Evolutionary conservation across 1,140 invertebrate species (phyloP).

Genomic region (Listronotus bonariensis): DNA sequence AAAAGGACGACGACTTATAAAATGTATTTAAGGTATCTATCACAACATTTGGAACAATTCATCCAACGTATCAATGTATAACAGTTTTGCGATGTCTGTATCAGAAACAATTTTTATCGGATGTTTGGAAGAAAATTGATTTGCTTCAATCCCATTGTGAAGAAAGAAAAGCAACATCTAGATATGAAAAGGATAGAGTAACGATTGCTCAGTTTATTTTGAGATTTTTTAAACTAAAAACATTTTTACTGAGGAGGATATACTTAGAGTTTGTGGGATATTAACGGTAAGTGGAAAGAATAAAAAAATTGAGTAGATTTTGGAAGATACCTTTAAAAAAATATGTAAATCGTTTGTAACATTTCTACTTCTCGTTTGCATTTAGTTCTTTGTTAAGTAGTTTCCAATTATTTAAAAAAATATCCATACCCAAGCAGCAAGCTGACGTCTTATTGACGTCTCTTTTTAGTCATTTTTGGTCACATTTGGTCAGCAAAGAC

Average conservation of each 20-base stretch:
- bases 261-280: conserved; percentile 76
- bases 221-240: conserved; percentile 70
- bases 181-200: conserved; percentile 66
- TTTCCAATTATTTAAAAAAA: too few relatives aligned
- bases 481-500: too few relatives aligned
- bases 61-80: conserved; percentile 76
- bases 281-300: conserved; percentile 64
- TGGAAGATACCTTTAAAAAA: too few relatives aligned
- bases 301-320: too few relatives aligned
- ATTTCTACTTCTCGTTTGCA: too few relatives aligned
- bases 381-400: too few relatives aligned
- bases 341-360: too few relatives aligned
- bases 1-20: too few relatives aligned
- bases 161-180: conserved; percentile 60
- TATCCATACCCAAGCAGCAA: too few relatives aligned
- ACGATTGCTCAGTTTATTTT: conserved; percentile 67
- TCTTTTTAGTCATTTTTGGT: too few relatives aligned
- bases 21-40: conserved; percentile 67
- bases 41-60: conserved; percentile 64
- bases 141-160: conserved; percentile 67
- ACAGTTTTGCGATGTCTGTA: conserved; percentile 72
- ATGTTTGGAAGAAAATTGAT: conserved; percentile 65
- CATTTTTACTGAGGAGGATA: conserved; percentile 68
- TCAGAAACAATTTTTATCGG: conserved; percentile 63
- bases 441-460: too few relatives aligned